Conservation (phyloP, 2,888 invertebrate genomes). For the Phyto melanocephala region DNA sequence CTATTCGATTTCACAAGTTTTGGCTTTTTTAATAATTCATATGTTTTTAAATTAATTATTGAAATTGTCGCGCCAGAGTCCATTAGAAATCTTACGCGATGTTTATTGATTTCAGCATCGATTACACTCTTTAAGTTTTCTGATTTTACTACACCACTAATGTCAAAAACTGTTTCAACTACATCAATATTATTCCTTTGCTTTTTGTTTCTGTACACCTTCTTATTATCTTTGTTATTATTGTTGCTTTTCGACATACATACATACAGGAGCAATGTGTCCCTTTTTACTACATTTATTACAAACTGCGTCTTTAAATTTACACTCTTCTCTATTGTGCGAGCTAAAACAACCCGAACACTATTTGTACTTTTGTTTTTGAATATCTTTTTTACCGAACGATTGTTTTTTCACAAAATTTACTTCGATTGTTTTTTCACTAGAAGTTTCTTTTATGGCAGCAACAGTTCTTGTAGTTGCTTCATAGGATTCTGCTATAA, state of each 20-base stretch:
- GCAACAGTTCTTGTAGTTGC: conserved; percentile 58
- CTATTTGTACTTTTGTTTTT: conserved; percentile 33
- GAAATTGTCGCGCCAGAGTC: conserved; percentile 62
- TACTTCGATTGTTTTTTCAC: conserved; percentile 26
- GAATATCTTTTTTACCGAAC: neutral
- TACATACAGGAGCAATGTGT: conserved; percentile 4
- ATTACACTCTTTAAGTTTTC: conserved; percentile 42
- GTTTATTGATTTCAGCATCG: conserved; percentile 6
- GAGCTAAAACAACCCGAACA: conserved; percentile 38
- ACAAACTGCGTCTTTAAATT: conserved; percentile 50
- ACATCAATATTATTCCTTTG: conserved; percentile 10
- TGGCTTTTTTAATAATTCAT: conserved; percentile 31
- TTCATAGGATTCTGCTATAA: conserved; percentile 60
- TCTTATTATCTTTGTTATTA: neutral
- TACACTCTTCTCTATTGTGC: conserved; percentile 41
- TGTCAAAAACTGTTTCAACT: conserved; percentile 12
- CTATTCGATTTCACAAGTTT: conserved; percentile 12
- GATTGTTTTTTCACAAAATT: neutral
- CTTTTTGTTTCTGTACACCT: neutral
- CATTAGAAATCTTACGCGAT: conserved; percentile 57
- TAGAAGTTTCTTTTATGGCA: conserved; percentile 31
- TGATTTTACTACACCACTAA: conserved; percentile 12
- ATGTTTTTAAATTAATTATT: conserved; percentile 49
- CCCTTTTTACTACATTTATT: conserved; percentile 46
- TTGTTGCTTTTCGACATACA: neutral